These are phyloP conservation scores for Ennomos erosarius DNA, from an alignment of 2,888 invertebrate genomes.

Conservation along the genomic window DNA sequence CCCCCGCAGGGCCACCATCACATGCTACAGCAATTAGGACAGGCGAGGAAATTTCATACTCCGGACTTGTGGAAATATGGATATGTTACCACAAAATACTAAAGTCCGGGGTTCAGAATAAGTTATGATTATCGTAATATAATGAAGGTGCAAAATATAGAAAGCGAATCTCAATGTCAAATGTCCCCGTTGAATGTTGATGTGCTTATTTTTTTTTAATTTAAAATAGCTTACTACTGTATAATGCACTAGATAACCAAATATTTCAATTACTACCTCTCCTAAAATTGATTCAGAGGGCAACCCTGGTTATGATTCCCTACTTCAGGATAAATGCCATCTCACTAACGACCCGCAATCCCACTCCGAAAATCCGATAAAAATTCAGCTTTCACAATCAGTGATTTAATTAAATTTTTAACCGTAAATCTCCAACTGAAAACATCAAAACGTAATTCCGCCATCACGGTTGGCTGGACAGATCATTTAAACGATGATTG, in stretches of 20 bases:
- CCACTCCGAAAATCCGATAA: slow-evolving; percentile 45
- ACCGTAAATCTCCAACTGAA: slow-evolving; percentile 55
- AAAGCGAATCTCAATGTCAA: too few relatives aligned
- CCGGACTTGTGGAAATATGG: slow-evolving; percentile 4
- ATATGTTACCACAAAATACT: too few relatives aligned
- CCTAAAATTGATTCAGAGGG: neutral
- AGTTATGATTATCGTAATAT: too few relatives aligned
- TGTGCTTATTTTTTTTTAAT: too few relatives aligned
- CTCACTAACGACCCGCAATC: slow-evolving; percentile 50
- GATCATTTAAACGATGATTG: slow-evolving; percentile 43
- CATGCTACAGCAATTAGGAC: slow-evolving; percentile 17
- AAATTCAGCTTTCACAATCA: slow-evolving; percentile 50
- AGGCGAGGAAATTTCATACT: neutral
- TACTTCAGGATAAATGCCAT: slow-evolving; percentile 52
- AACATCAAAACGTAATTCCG: slow-evolving; percentile 60
- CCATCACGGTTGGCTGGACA: slow-evolving; percentile 44
- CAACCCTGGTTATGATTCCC: slow-evolving; percentile 51
- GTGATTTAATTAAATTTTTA: slow-evolving; percentile 63
- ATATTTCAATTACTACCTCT: neutral
- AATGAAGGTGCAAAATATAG: too few relatives aligned
- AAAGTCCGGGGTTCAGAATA: too few relatives aligned
- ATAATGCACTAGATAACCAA: too few relatives aligned
- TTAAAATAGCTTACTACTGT: too few relatives aligned
- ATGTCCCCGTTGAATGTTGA: too few relatives aligned
- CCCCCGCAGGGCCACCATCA: slow-evolving; percentile 30